These are phyloP conservation scores for Stigmatopora nigra DNA, from an alignment of 2,113 vertebrate species.

Conservation along the genomic window DNA sequence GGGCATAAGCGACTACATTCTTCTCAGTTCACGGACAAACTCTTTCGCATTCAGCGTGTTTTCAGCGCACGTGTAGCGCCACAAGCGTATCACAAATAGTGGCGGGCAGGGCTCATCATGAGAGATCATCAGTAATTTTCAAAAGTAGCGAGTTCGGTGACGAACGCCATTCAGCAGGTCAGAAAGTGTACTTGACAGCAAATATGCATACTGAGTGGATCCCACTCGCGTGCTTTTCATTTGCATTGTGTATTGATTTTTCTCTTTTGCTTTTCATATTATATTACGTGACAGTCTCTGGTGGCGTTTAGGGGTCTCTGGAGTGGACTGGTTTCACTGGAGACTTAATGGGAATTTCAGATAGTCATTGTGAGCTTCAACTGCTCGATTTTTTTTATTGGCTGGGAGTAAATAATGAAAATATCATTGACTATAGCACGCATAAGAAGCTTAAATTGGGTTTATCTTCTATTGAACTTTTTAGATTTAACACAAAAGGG, in stretches of 20 bases:
- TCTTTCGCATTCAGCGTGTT: conserved; percentile 63
- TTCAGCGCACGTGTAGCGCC: conserved; percentile 37
- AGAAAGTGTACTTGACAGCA: conserved; percentile 79
- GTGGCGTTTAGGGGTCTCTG: conserved; percentile 67
- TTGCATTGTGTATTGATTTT: conserved; percentile 78
- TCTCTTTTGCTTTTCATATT: conserved; percentile 73
- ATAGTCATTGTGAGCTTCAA: conserved; percentile 65
- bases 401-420: conserved; percentile 22
- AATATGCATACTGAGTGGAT: conserved; percentile 79
- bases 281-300: conserved; percentile 72
- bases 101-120: conserved; percentile 64
- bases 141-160: conserved; percentile 66
- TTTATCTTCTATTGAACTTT: too few species aligned
- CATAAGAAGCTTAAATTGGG: too few species aligned
- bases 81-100: conserved; percentile 63
- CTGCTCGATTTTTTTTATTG: too few species aligned
- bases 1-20: conserved; percentile 63
- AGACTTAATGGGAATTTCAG: conserved; percentile 73
- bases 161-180: conserved; percentile 67
- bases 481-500: too few species aligned
- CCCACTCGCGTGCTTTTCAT: conserved; percentile 74
- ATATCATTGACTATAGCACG: conserved; percentile 44
- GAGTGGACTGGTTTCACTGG: conserved; percentile 66
- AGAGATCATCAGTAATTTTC: conserved; percentile 71
- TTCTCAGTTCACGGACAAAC: conserved; percentile 64